phyloP scores from a whole-genome alignment of 2,888 invertebrate species.

The Smittia aterrima region DNA sequence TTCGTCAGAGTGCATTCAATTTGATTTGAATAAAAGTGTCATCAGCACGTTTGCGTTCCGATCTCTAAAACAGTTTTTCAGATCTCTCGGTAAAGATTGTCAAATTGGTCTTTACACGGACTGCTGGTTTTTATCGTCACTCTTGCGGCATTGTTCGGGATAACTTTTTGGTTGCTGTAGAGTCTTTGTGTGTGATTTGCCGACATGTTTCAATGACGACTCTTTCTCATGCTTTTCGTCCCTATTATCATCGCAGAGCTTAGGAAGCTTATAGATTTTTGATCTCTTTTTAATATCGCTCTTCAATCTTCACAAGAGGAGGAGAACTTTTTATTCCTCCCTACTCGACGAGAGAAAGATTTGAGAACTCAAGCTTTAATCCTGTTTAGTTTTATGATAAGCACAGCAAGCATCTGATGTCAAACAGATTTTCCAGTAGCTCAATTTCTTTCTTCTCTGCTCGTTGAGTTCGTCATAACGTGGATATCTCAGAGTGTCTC shows the following conservation, averaged over 20 bases:
- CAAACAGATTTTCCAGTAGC: neutral
- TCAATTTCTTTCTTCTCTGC: neutral
- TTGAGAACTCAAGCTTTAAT: neutral
- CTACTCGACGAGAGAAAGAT: neutral
- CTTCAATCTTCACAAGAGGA: neutral
- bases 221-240: neutral
- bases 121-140: neutral
- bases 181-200: neutral
- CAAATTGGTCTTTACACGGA: slow-evolving; percentile 31
- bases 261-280: neutral
- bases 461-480: neutral
- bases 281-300: slow-evolving; percentile 3
- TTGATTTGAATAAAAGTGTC: slow-evolving; percentile 24
- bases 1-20: no score
- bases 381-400: slow-evolving; percentile 2
- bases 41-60: slow-evolving; percentile 16
- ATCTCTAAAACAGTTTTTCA: neutral
- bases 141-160: neutral
- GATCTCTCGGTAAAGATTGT: slow-evolving; percentile 10
- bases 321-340: no score
- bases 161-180: neutral
- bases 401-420: neutral
- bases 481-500: neutral
- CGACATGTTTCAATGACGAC: neutral
- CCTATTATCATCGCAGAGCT: neutral